Base-by-base conservation (phyloP, 2,797 vertebrate genomes). In the Hippoglossus hippoglossus region DNA sequence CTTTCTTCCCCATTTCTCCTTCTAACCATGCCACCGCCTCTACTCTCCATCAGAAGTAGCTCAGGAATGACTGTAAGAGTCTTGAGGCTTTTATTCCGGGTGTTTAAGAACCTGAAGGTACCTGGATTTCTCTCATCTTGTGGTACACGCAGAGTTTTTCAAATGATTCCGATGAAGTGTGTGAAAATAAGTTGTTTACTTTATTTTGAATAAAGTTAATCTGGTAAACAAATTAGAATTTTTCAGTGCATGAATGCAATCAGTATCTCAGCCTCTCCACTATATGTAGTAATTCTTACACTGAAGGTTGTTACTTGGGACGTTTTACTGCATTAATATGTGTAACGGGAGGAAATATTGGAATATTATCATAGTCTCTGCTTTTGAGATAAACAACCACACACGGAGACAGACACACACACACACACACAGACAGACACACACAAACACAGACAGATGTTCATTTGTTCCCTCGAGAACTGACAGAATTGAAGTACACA, bases 391-490 rank as follows among this genome's bases (percentile, higher is more conserved):
- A 24, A 28, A 36, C 55, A 36, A 21, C 31, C 31, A 57, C 31
- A 57, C 28, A 57, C 31, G 5, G 9, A 69, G 19, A 41, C 60
- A 13, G 50, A 22, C 80, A 83, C 53, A 24, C 50, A 22, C 5
- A 22, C 12, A 34, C 31, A 31, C 28, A 31, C 28, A 31, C 28
- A 31, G 1, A 10, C 0, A 34, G 8, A 34, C 31, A 34, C 13
- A 41, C 59, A 46, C 36, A 63, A 58, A 71, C 25, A 41, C 63
- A 11, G 53, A 25, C 80, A 83, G 78, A 81, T 83, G 72, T 71
- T 83, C n/a, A 16, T 25, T 46, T 12, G 15, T 52, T 82, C 80
- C 60, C 72, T 24, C 6, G 73, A 65, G 71, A 69, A 62, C n/a
- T 28, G 13, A 41, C 62, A 24, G 47, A 66, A 22, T 61, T 53